A percentile compares a stretch with the other conserved stretches of the same genome.
These are phyloP conservation scores for Sphecodes monilicornis DNA, from an alignment of 2,888 invertebrate species.

Conservation along the genomic window DNA sequence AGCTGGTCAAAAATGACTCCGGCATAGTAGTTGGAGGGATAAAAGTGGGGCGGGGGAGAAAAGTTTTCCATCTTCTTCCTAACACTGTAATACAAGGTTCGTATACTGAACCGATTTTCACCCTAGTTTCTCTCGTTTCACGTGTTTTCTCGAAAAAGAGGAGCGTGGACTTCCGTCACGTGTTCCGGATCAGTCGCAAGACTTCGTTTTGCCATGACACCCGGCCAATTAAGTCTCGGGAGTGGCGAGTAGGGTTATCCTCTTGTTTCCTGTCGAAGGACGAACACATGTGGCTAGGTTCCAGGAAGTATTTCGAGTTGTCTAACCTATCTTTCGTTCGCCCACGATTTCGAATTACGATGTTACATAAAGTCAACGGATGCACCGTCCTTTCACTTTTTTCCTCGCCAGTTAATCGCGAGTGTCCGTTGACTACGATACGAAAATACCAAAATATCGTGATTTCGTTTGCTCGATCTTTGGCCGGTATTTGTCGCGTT, in stretches of 20 bases:
- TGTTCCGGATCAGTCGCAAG: constrained; percentile 50
- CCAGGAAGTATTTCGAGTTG: constrained; percentile 54
- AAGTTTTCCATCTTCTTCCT: not conserved
- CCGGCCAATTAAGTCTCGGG: constrained; percentile 56
- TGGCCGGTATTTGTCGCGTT: not conserved
- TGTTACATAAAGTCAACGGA: constrained; percentile 67
- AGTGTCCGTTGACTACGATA: constrained; percentile 29
- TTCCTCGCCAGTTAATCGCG: constrained; percentile 15
- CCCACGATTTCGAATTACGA: constrained; percentile 32
- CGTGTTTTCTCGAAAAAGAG: not conserved
- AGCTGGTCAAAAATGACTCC: too few relatives aligned
- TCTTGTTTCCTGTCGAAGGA: constrained; percentile 64
- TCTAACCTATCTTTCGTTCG: constrained; percentile 37
- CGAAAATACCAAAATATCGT: constrained; percentile 11
- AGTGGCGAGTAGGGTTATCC: constrained; percentile 36
- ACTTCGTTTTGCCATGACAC: constrained; percentile 15
- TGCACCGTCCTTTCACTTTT: constrained; percentile 47
- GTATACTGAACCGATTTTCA: not conserved
- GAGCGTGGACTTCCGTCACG: constrained; percentile 35
- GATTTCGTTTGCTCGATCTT: not conserved
- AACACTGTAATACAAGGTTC: not conserved
- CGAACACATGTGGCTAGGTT: constrained; percentile 60
- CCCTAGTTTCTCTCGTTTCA: not conserved
- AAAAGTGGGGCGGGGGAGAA: too few relatives aligned
- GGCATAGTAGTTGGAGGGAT: too few relatives aligned